A percentile compares a stretch with the other conserved stretches of the same genome.
These are phyloP conservation scores for Bugula neritina DNA, from an alignment of 2,888 invertebrate species.

Conservation along the genomic window DNA sequence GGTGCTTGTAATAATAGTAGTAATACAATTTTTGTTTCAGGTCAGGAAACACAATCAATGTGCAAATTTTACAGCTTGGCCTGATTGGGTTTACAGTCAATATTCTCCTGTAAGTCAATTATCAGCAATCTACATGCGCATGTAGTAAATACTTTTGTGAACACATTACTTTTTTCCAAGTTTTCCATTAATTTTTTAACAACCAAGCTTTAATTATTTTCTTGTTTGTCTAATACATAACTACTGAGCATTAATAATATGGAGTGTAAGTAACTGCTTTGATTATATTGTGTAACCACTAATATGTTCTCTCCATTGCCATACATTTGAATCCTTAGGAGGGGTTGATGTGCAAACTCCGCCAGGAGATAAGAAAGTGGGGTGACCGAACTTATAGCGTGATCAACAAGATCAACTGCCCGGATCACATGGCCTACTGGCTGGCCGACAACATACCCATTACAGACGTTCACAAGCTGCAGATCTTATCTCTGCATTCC, in stretches of 20 bases:
- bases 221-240: too few relatives aligned
- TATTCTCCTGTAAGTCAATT: slow-evolving; percentile 60
- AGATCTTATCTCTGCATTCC: slow-evolving; percentile 64
- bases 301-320: too few relatives aligned
- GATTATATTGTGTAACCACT: too few relatives aligned
- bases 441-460: slow-evolving; percentile 70
- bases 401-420: slow-evolving; percentile 61
- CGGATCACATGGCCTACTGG: slow-evolving; percentile 71
- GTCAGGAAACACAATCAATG: slow-evolving; percentile 27
- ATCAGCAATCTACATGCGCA: too few relatives aligned
- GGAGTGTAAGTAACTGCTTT: too few relatives aligned
- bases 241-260: too few relatives aligned
- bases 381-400: slow-evolving; percentile 49
- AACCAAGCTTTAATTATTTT: too few relatives aligned
- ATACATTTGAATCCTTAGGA: slow-evolving; percentile 39
- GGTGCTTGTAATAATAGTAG: too few relatives aligned
- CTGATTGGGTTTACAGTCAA: slow-evolving; percentile 63
- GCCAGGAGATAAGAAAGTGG: slow-evolving; percentile 41
- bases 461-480: slow-evolving; percentile 61
- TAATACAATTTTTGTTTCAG: neutral
- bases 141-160: too few relatives aligned
- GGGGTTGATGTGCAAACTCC: slow-evolving; percentile 44
- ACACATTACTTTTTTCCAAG: too few relatives aligned
- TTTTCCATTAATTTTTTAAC: too few relatives aligned
- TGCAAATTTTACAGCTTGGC: slow-evolving; percentile 62